Evolutionary conservation across 1,140 invertebrate species (phyloP).

Genomic region (Dufourea novaeangliae): DNA sequence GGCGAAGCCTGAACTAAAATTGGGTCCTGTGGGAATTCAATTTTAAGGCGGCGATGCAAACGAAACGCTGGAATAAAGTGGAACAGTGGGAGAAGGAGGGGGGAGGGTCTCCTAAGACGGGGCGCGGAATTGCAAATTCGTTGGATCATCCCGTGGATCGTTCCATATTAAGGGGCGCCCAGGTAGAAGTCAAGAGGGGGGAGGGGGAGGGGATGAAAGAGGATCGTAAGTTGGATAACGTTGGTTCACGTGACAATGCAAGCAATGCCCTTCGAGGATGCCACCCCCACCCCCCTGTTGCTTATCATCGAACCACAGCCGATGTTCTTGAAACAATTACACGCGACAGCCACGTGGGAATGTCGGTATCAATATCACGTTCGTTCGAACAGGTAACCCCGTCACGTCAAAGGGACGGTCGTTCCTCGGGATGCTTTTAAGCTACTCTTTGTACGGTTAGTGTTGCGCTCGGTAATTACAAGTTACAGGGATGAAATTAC

Average conservation of each 20-base stretch:
- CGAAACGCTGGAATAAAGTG: background rate
- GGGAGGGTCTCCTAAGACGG: background rate
- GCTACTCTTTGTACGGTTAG: background rate
- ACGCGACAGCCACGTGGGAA: background rate
- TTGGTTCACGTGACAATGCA: background rate
- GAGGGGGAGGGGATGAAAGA: background rate
- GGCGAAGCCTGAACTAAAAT: background rate
- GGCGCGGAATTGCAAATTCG: slow-evolving; percentile 2
- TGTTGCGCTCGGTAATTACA: background rate
- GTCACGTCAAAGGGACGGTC: background rate
- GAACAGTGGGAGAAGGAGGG: too few relatives aligned
- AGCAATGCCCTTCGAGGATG: background rate
- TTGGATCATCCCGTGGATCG: background rate
- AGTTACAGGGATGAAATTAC: background rate
- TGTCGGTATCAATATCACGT: background rate
- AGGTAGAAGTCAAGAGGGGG: too few relatives aligned
- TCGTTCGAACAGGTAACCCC: too few relatives aligned
- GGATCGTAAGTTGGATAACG: background rate
- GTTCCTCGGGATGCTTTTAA: background rate
- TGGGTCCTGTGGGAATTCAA: slow-evolving; percentile 7
- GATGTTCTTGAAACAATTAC: slow-evolving; percentile 21
- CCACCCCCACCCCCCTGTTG: too few relatives aligned
- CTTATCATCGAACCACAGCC: slow-evolving; percentile 11
- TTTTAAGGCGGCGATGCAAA: background rate
- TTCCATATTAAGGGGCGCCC: background rate